Conservation (phyloP, 2,888 invertebrate species). For the Eristalinus sepulchralis region DNA sequence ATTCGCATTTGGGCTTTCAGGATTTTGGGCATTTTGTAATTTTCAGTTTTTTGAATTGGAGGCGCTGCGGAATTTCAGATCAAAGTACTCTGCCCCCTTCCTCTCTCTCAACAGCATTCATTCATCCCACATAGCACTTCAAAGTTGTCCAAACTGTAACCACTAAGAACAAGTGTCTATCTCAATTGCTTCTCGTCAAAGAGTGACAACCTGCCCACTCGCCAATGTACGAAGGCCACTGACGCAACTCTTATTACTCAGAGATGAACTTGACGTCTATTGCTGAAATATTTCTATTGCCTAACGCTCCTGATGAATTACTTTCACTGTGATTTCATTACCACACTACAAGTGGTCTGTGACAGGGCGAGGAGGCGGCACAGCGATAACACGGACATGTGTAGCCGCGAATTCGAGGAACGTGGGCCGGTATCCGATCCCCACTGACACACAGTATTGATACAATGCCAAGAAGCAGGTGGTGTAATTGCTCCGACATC, state of each 20-base stretch:
- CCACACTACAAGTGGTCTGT: constrained; percentile 14
- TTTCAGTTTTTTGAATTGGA: too few relatives aligned
- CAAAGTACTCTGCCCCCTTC: too few relatives aligned
- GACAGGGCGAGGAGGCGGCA: neutral
- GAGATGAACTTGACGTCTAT: constrained; percentile 67
- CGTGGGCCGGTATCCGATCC: neutral
- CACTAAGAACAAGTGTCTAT: neutral
- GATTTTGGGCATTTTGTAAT: too few relatives aligned
- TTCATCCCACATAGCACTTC: neutral
- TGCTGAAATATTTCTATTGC: constrained; percentile 28
- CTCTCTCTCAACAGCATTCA: too few relatives aligned
- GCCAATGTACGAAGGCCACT: neutral
- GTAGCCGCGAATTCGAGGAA: neutral
- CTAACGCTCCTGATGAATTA: constrained; percentile 14
- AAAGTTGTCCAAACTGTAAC: neutral
- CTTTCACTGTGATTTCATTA: constrained; percentile 34
- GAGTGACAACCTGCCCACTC: neutral
- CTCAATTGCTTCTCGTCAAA: neutral
- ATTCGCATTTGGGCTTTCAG: too few relatives aligned
- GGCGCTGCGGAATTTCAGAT: too few relatives aligned
- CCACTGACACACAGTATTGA: neutral
- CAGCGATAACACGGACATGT: neutral
- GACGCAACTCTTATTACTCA: constrained; percentile 43
- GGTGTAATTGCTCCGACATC: constrained; percentile 36
- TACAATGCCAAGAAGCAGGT: constrained; percentile 46